Evolutionary conservation across 1,140 invertebrate species (phyloP).

Genomic region (Paraescarpia echinospica): DNA sequence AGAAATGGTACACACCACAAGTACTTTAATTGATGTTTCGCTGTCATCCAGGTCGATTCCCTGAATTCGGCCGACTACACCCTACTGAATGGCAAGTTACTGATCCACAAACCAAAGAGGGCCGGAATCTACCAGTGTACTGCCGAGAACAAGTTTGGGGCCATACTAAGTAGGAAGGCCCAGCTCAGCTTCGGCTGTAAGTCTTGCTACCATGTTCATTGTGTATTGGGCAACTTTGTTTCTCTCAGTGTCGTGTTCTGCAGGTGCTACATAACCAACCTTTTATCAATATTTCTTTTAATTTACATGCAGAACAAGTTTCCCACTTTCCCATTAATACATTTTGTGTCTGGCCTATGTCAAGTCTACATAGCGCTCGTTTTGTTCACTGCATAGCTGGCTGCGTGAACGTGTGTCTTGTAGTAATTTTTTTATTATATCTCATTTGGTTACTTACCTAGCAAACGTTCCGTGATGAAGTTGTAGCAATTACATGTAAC

Average conservation of each 20-base stretch:
- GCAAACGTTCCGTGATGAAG: too few relatives aligned
- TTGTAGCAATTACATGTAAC: background rate
- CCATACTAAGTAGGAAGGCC: constrained; percentile 84
- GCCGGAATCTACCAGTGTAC: constrained; percentile 85
- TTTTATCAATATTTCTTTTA: too few relatives aligned
- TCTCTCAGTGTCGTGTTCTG: too few relatives aligned
- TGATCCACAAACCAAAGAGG: constrained; percentile 78
- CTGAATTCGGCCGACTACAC: constrained; percentile 73
- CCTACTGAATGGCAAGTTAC: constrained; percentile 85
- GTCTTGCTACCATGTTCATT: constrained; percentile 24
- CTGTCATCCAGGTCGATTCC: background rate
- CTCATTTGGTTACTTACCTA: too few relatives aligned
- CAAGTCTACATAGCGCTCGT: too few relatives aligned
- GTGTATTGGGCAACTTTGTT: background rate
- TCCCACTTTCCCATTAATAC: too few relatives aligned
- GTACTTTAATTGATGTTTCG: background rate
- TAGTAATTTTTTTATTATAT: too few relatives aligned
- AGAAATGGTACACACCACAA: background rate
- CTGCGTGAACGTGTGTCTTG: too few relatives aligned
- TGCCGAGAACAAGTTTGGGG: constrained; percentile 85
- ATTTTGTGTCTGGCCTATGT: too few relatives aligned
- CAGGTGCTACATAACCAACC: too few relatives aligned
- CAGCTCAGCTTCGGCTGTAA: constrained; percentile 81
- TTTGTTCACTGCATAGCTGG: too few relatives aligned
- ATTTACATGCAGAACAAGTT: too few relatives aligned